Conservation (phyloP, 2,113 vertebrate genomes). For the Petaurus breviceps region DNA sequence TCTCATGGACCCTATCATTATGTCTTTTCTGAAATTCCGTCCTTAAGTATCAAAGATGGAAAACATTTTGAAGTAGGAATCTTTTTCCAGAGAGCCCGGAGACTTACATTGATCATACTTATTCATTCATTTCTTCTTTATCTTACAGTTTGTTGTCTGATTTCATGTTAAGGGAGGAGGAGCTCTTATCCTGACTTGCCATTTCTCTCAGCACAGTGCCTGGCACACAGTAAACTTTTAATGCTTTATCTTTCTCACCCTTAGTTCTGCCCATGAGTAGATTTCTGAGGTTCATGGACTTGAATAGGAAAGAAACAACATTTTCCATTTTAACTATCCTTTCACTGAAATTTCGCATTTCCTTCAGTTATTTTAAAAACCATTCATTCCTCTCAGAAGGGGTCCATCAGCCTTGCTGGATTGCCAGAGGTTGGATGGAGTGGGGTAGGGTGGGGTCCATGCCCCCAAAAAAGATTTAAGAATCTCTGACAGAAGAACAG, state of each 20-base stretch:
- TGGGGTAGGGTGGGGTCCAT: neutral
- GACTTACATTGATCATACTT: neutral
- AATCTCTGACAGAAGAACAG: neutral
- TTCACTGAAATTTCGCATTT: neutral
- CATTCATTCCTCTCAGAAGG: neutral
- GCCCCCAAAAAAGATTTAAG: neutral
- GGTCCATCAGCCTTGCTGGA: neutral
- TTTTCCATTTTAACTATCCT: neutral
- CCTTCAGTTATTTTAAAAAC: neutral
- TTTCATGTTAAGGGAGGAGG: neutral
- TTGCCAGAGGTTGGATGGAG: neutral
- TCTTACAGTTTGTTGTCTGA: neutral
- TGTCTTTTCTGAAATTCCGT: conserved; percentile 1
- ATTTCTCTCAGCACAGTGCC: neutral
- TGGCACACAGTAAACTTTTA: neutral
- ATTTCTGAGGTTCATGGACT: neutral
- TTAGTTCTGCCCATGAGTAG: neutral
- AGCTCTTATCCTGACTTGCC: neutral
- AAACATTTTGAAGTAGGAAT: neutral
- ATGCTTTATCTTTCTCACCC: neutral
- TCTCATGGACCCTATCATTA: neutral
- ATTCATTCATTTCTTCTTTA: neutral
- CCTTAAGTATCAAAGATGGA: neutral
- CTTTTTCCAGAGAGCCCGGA: neutral
- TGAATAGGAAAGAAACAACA: neutral